A percentile compares a stretch with the other conserved stretches of the same genome.
Evolutionary conservation across 1,140 invertebrate species (phyloP).

Genomic region (Whitmania pigra): DNA sequence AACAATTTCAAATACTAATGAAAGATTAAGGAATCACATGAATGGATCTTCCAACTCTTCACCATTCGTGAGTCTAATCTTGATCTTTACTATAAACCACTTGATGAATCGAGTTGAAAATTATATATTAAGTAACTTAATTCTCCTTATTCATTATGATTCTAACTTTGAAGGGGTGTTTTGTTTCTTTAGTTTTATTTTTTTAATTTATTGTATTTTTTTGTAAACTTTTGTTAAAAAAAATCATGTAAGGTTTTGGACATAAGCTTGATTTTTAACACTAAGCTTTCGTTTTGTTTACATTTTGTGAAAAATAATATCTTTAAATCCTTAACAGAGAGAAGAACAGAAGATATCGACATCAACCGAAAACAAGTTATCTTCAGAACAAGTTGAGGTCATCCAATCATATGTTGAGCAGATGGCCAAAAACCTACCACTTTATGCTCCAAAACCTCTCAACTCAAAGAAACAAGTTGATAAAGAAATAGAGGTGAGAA

Average conservation of each 20-base stretch:
- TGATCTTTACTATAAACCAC: too few species aligned
- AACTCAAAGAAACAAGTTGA: slow-evolving; percentile 83
- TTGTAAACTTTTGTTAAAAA: not conserved
- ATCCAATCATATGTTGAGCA: slow-evolving; percentile 67
- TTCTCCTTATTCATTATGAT: too few species aligned
- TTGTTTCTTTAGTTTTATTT: not conserved
- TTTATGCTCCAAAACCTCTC: slow-evolving; percentile 71
- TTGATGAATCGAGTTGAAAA: too few species aligned
- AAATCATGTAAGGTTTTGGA: not conserved
- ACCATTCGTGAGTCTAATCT: too few species aligned
- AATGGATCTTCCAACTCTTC: too few species aligned
- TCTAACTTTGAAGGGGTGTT: too few species aligned
- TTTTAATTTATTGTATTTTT: not conserved
- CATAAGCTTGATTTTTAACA: not conserved
- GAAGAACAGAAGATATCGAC: slow-evolving; percentile 2
- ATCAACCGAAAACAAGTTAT: not conserved
- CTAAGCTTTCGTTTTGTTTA: not conserved
- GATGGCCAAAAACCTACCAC: slow-evolving; percentile 66
- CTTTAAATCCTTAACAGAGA: not conserved
- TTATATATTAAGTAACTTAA: too few species aligned
- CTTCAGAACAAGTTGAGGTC: slow-evolving; percentile 67
- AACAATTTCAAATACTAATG: too few species aligned
- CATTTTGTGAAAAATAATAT: not conserved
- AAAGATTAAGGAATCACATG: too few species aligned
- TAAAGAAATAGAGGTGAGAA: slow-evolving; percentile 67